Base-by-base conservation (phyloP, 2,113 vertebrate genomes). In the Anhinga anhinga region DNA sequence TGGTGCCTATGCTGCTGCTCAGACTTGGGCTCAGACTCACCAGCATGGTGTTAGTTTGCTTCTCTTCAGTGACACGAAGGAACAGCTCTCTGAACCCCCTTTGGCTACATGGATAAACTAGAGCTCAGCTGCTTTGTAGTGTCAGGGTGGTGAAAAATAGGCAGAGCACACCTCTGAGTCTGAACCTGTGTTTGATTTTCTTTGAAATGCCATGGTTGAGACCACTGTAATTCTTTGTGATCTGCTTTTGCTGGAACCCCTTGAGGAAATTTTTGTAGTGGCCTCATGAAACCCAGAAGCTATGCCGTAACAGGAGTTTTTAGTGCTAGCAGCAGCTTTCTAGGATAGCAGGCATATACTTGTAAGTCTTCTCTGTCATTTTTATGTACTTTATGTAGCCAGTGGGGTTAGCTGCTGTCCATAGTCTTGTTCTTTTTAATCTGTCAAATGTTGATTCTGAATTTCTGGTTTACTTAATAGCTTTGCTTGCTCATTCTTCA, bases 111-210 rank as follows among this genome's bases (percentile, higher is more conserved):
- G 19, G 34, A 7, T 34, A n/a, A 53, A 58, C 32, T n/a, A 42
- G 15, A 76, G 47, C 38, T 71, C 42, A 52, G 56, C 34, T 94
- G 59, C 40, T 84, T 32, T 71, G 36, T 70, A n/a, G 10, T 11
- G 7, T 56, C 21, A 55, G 71, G 32, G 23, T 59, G 55, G 49
- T n/a, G 55, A 73, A 63, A 59, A 63, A 5, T 44, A 38, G 29
- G 9, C 70, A 71, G 34, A 85, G 36, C 42, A 34, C 0, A 0
- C 6, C 38, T 36, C 47, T 0, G 21, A 76, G 7, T 45, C 70
- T 0, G 2, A 76, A 44, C 22, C 25, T 50, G 21, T 66, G 47
- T 69, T 70, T 55, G 70, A 15, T 73, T 88, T 59, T 73, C 27
- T 45, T 76, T 66, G 62, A 81, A 73, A 80, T 42, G 21, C 27